A percentile compares a stretch with the other conserved stretches of the same genome.
These are phyloP conservation scores for Hofmannophila pseudospretella DNA, from an alignment of 2,888 invertebrate genomes.

Conservation along the genomic window DNA sequence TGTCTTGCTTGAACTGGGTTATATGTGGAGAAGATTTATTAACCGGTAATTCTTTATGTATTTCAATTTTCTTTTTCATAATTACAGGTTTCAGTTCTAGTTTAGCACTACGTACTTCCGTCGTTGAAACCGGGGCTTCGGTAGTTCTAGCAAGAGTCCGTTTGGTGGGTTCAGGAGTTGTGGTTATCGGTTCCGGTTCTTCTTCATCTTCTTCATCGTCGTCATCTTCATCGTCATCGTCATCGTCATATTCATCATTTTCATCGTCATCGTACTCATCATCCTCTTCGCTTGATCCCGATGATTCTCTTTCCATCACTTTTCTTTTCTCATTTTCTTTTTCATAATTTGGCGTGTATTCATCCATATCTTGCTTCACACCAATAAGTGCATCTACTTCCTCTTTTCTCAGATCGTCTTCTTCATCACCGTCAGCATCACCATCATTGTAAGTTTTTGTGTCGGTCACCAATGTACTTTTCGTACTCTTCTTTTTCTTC, in stretches of 20 bases:
- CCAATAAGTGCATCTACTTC: slow-evolving; percentile 64
- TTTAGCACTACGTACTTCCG: slow-evolving; percentile 31
- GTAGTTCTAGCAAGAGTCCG: slow-evolving; percentile 51
- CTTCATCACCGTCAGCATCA: slow-evolving; percentile 36
- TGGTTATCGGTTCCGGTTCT: slow-evolving; percentile 17
- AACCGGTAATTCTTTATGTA: slow-evolving; percentile 57
- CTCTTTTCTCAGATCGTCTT: slow-evolving; percentile 48
- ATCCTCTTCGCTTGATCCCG: slow-evolving; percentile 21
- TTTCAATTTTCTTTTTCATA: slow-evolving; percentile 56
- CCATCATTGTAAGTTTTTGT: slow-evolving; percentile 59
- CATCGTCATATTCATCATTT: slow-evolving; percentile 21
- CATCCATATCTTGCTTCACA: slow-evolving; percentile 51
- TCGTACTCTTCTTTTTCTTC: slow-evolving; percentile 59
- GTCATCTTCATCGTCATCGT: slow-evolving; percentile 24
- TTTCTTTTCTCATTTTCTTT: slow-evolving; percentile 34
- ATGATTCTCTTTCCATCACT: slow-evolving; percentile 12
- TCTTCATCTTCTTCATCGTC: slow-evolving; percentile 24
- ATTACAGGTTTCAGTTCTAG: slow-evolving; percentile 42
- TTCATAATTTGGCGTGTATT: slow-evolving; percentile 60
- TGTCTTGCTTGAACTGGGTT: slow-evolving; percentile 62
- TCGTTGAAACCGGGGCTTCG: slow-evolving; percentile 41
- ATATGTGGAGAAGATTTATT: slow-evolving; percentile 52
- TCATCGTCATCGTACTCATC: slow-evolving; percentile 22
- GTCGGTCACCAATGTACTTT: slow-evolving; percentile 66
- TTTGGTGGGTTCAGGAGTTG: slow-evolving; percentile 51